These are phyloP conservation scores for Spodoptera picta DNA, from an alignment of 2,888 invertebrate species.

Conservation along the genomic window DNA sequence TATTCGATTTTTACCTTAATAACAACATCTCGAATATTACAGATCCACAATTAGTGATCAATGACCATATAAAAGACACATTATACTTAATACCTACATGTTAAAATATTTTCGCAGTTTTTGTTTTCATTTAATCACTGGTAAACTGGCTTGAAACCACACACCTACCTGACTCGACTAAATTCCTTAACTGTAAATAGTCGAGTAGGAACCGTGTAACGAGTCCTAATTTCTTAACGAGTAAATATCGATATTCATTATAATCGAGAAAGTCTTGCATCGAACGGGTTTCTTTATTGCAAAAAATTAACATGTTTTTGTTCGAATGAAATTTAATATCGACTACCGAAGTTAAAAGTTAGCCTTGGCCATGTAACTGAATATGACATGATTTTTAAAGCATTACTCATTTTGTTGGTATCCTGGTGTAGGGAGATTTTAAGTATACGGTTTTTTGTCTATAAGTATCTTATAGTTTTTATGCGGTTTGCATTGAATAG, in stretches of 20 bases:
- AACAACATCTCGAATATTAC: too few relatives aligned
- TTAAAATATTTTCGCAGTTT: too few relatives aligned
- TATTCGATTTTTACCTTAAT: too few relatives aligned
- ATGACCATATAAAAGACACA: too few relatives aligned
- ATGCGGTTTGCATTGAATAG: not conserved
- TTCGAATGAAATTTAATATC: slow-evolving; percentile 62
- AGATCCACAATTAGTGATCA: too few relatives aligned
- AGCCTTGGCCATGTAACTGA: slow-evolving; percentile 60
- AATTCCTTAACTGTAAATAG: slow-evolving; percentile 25
- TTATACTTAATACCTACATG: too few relatives aligned
- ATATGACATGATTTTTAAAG: slow-evolving; percentile 62
- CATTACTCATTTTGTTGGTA: slow-evolving; percentile 41
- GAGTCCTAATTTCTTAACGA: slow-evolving; percentile 45
- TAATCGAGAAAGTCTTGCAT: slow-evolving; percentile 52
- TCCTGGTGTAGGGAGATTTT: slow-evolving; percentile 39
- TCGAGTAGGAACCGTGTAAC: slow-evolving; percentile 25
- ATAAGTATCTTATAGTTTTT: not conserved
- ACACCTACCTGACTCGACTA: not conserved
- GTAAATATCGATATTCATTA: slow-evolving; percentile 41
- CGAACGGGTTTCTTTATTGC: slow-evolving; percentile 54
- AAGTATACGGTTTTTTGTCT: slow-evolving; percentile 32
- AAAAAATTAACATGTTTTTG: slow-evolving; percentile 56
- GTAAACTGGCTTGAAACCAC: too few relatives aligned
- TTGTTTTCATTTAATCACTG: too few relatives aligned
- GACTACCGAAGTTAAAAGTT: slow-evolving; percentile 59